Percentiles rank a stretch among this genome's conserved stretches.
These are phyloP conservation scores for Trichomycterus rosablanca DNA, from an alignment of 2,113 vertebrate species.

Conservation along the genomic window DNA sequence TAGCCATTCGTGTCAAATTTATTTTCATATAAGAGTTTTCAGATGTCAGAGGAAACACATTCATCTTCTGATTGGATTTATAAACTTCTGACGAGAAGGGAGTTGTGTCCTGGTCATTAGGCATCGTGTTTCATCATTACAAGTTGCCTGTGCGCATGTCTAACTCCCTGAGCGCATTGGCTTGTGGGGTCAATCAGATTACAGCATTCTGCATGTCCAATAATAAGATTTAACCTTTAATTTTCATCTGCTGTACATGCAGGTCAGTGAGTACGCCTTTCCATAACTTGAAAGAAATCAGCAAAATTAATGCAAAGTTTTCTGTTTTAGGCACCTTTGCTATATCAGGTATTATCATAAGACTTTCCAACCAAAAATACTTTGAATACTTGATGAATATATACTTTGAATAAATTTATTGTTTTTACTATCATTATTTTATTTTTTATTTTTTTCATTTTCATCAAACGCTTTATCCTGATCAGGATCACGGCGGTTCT, in stretches of 20 bases:
- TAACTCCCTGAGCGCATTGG: slow-evolving; percentile 23
- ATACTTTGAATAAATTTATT: too few species aligned
- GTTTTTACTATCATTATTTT: too few species aligned
- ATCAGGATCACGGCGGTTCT: too few species aligned
- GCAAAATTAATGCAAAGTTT: not conserved
- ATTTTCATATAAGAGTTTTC: slow-evolving; percentile 2
- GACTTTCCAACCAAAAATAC: too few species aligned
- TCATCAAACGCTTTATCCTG: too few species aligned
- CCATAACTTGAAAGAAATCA: not conserved
- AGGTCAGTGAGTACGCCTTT: slow-evolving; percentile 17
- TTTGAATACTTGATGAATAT: too few species aligned
- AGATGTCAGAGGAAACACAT: slow-evolving; percentile 21
- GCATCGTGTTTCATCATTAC: slow-evolving; percentile 31
- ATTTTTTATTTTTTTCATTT: too few species aligned
- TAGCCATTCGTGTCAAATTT: too few species aligned
- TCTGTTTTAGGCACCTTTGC: too few species aligned
- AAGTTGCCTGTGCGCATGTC: slow-evolving; percentile 21
- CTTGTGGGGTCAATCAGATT: slow-evolving; percentile 40
- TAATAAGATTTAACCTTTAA: slow-evolving; percentile 39
- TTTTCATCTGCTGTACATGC: slow-evolving; percentile 23
- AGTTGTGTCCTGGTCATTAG: slow-evolving; percentile 37
- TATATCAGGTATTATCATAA: too few species aligned
- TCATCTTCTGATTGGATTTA: slow-evolving; percentile 36
- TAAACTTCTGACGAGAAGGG: slow-evolving; percentile 32
- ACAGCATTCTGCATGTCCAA: slow-evolving; percentile 39